Base-by-base conservation (phyloP, 2,888 invertebrate genomes). In the Megaustenia siamemsis region DNA sequence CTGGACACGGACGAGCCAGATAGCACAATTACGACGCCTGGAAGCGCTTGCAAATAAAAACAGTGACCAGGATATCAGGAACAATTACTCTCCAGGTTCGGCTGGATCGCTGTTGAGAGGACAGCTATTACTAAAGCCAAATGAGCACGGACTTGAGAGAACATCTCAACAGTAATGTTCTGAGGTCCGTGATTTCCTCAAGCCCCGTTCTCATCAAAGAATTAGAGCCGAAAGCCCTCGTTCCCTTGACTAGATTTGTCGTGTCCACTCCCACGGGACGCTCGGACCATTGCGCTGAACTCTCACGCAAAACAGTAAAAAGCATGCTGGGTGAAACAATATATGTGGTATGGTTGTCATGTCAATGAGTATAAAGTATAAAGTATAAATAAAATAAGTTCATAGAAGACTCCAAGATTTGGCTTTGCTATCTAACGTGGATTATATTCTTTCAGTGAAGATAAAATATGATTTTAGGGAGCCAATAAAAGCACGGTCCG, bases 131-230 rank as follows among this genome's bases (percentile, higher is more conserved):
- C 80, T 75, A 35, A 73, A 60, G 80, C 66, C 66, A 84, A 84
- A 84, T 84, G 84, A 84, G 75, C 80, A 75, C 75, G 49, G 66
- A 80, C 45, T 66, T 38, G 66, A 24, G 84, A 73, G 73, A 63
- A 63, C 84, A n/a, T 60, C 75, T 84, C 80, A 80, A 35, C 69
- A 49, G 73, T 80, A 84, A 80, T 79, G 75, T 49, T 80, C 75
- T 80, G 73, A 80, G 73, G 73, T n/a, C 75, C 32, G 10, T 84
- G 84, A 84, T 84, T 79, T 84, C 80, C 80, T 84, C 80, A 40
- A 84, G 84, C 75, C 32, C 80, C 35, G 84, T 84, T 53, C 84
- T 84, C 84, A 84, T 84, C 84, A 84, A 75, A 63, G 80, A 84
- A 84, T 84, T 84, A 84, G 35, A 75, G 75, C 56, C 80, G 53